Conservation (phyloP, 2,113 vertebrate species). For the Pygathrix nemaeus region DNA sequence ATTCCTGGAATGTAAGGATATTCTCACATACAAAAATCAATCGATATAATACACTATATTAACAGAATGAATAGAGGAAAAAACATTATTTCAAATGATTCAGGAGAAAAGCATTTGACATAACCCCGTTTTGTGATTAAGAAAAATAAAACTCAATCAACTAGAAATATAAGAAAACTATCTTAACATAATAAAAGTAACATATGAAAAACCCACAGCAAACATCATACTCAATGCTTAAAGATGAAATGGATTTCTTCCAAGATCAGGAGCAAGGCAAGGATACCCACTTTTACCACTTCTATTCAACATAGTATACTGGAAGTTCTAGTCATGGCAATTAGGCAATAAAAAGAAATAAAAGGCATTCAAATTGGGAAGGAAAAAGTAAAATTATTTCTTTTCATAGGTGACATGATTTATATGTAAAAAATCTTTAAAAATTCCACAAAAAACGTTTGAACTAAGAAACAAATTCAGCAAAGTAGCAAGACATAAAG, state of each 20-base stretch:
- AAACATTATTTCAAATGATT: not conserved
- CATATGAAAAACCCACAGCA: not conserved
- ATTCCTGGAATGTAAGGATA: not conserved
- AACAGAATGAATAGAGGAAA: not conserved
- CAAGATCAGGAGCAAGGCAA: not conserved
- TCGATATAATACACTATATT: not conserved
- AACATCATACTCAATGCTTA: not conserved
- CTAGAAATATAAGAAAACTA: not conserved
- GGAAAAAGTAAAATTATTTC: not conserved
- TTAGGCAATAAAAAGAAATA: not conserved
- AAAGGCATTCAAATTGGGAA: not conserved
- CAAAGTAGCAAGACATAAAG: not conserved
- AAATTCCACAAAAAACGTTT: not conserved
- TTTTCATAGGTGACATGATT: not conserved
- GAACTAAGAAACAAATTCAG: not conserved
- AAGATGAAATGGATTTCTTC: not conserved
- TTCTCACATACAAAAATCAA: not conserved
- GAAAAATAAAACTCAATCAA: not conserved
- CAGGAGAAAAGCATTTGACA: not conserved
- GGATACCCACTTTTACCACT: not conserved
- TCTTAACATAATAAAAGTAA: not conserved
- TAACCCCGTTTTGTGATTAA: not conserved
- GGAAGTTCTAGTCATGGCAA: not conserved
- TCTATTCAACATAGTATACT: not conserved
- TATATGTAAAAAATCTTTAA: not conserved